Evolutionary conservation across 1,140 invertebrate species (phyloP).

Genomic region (Pollicipes pollicipes): DNA sequence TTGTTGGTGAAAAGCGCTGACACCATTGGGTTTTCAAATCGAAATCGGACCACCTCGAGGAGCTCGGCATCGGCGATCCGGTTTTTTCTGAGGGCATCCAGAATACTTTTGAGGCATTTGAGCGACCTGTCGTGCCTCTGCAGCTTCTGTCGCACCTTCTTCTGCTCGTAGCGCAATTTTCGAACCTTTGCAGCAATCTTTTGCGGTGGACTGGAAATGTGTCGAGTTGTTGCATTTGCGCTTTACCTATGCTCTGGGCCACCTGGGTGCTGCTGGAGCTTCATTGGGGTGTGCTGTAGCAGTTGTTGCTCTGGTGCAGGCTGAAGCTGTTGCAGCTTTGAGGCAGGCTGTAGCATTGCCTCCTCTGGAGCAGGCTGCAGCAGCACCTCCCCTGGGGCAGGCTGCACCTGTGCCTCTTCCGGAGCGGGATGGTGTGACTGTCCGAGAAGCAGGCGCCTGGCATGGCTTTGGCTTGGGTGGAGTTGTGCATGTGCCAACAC

Average conservation of each 20-base stretch:
- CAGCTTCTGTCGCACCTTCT: background rate
- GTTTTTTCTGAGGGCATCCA: background rate
- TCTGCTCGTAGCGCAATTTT: background rate
- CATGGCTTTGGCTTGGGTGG: no score
- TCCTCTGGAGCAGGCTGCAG: no score
- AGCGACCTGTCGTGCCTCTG: background rate
- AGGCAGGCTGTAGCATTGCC: no score
- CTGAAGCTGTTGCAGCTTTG: background rate
- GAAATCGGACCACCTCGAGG: background rate
- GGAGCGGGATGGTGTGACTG: no score
- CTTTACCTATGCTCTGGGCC: background rate
- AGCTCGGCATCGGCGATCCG: background rate
- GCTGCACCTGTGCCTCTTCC: no score
- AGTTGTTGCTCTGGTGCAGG: background rate
- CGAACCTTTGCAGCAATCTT: background rate
- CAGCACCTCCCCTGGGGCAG: no score
- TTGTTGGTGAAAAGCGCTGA: background rate
- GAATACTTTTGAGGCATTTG: background rate
- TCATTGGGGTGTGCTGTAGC: no score
- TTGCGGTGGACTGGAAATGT: background rate
- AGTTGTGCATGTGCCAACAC: no score
- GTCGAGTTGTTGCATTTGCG: background rate
- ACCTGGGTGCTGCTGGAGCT: no score
- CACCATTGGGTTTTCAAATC: background rate
- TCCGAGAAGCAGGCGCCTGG: no score